Base-by-base conservation (phyloP, 2,113 vertebrate genomes). In the Tautogolabrus adspersus region DNA sequence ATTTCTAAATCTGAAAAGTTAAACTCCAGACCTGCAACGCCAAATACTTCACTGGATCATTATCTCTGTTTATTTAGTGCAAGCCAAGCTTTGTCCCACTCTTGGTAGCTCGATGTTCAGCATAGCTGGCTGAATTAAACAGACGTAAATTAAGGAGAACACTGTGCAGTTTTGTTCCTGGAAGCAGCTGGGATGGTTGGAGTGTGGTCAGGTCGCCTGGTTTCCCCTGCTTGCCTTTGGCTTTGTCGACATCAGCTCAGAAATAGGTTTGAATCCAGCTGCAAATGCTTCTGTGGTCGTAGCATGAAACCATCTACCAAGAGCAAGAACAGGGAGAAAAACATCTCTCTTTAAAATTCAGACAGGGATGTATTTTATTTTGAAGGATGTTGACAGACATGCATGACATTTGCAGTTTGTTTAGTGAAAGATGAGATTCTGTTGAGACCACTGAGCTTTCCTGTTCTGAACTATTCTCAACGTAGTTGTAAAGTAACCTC, bases 251-350 rank as follows among this genome's bases (percentile, higher is more conserved):
- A 87, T 92, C 81, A 74, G 88, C 87, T 93, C 86, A 89, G 88
- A 93, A 93, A 93, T 92, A 92, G 91, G 87, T 90, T 83, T 66
- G 65, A 75, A 75, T 90, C 81, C 84, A 92, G 91, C 89, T 92
- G 92, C 86, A 91, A 89, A 87, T 61, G 55, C 75, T 79, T 84
- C 78, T 93, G 91, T 23, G 91, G 94, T 89, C 42, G 38, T 70
- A 73, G 77, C 77, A 57, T 77, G 79, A 87, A 90, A 91, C 84
- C 90, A 90, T 93, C 82, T 88, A 89, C 67, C 1, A 62, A 83
- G 76, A 86, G 75, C 5, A 75, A 88, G 88, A 82, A 86, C 52
- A 81, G 72, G 12, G 74, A 49, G 55, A 46, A 72, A 78, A 77
- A 74, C 66, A 88, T 64, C 56, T 78, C 77, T 85, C 82, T 91